Conservation (phyloP, 2,888 invertebrate genomes). For the Trichopoda pennipes region DNA sequence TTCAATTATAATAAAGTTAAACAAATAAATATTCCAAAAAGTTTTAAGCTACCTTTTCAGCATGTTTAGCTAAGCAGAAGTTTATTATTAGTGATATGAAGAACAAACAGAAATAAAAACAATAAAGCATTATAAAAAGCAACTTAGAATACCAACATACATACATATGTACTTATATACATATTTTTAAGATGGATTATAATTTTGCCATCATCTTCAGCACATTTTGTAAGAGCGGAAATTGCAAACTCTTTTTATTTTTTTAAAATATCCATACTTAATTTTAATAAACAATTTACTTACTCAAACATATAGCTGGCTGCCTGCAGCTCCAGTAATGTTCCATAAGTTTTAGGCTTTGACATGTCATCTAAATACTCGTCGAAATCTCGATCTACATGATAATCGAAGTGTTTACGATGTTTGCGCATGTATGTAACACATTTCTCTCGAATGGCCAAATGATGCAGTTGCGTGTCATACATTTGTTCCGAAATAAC, state of each 20-base stretch:
- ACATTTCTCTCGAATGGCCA: conserved; percentile 87
- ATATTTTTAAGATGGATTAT: too few species aligned
- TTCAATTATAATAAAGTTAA: too few species aligned
- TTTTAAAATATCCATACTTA: too few species aligned
- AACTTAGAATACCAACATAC: background rate
- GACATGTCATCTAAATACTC: conserved; percentile 87
- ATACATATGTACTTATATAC: background rate
- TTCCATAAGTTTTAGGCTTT: conserved; percentile 86
- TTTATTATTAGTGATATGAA: too few species aligned
- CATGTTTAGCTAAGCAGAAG: too few species aligned
- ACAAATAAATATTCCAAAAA: too few species aligned
- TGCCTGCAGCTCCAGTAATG: conserved; percentile 86
- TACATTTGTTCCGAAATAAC: conserved; percentile 92
- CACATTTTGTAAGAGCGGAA: too few species aligned
- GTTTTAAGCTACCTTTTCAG: too few species aligned
- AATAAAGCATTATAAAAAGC: too few species aligned
- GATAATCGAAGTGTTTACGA: conserved; percentile 85
- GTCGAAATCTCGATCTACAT: conserved; percentile 84
- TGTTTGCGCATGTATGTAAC: conserved; percentile 87
- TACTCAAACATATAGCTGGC: conserved; percentile 87
- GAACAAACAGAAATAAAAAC: too few species aligned
- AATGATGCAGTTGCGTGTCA: conserved; percentile 87
- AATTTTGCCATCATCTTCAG: too few species aligned
- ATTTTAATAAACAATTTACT: conserved; percentile 74
- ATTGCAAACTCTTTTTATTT: too few species aligned